Percentiles rank a stretch among this genome's conserved stretches.
phyloP scores from a whole-genome alignment of 2,797 vertebrate genomes.

The Remorina albescens region DNA sequence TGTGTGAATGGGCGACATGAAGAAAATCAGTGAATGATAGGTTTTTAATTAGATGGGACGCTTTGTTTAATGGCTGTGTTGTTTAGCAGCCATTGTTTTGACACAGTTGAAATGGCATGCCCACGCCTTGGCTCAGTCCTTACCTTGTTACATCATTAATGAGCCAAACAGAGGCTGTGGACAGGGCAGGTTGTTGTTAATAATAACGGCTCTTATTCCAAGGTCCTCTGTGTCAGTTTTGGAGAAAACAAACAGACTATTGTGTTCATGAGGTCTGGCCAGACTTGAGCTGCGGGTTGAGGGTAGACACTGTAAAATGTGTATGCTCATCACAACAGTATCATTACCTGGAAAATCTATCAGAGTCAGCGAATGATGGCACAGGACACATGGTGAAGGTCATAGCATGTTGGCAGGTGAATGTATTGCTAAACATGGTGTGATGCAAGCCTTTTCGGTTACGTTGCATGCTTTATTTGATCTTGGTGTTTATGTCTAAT shows the following conservation, averaged over 20 bases:
- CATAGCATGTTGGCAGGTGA: slow-evolving; percentile 51
- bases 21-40: slow-evolving; percentile 44
- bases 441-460: slow-evolving; percentile 36
- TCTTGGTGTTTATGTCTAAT: slow-evolving; percentile 20
- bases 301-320: slow-evolving; percentile 8
- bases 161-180: slow-evolving; percentile 50
- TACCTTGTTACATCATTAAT: slow-evolving; percentile 68
- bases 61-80: slow-evolving; percentile 33
- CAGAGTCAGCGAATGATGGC: slow-evolving; percentile 64
- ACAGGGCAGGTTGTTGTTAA: slow-evolving; percentile 53
- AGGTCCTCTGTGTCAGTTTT: slow-evolving; percentile 37
- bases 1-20: slow-evolving; percentile 29
- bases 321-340: slow-evolving; percentile 35
- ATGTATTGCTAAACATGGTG: slow-evolving; percentile 25
- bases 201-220: slow-evolving; percentile 34
- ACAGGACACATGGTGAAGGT: slow-evolving; percentile 74
- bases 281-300: slow-evolving; percentile 18
- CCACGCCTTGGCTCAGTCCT: slow-evolving; percentile 55
- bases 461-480: slow-evolving; percentile 20
- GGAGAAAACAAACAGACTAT: slow-evolving; percentile 35
- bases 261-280: slow-evolving; percentile 4
- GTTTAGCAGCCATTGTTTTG: slow-evolving; percentile 59
- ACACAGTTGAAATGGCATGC: slow-evolving; percentile 48
- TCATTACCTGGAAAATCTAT: slow-evolving; percentile 66
- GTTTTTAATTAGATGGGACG: slow-evolving; percentile 48